Evolutionary conservation across 2,888 invertebrate species (phyloP).

Genomic region (Polyommatus iphigenia): DNA sequence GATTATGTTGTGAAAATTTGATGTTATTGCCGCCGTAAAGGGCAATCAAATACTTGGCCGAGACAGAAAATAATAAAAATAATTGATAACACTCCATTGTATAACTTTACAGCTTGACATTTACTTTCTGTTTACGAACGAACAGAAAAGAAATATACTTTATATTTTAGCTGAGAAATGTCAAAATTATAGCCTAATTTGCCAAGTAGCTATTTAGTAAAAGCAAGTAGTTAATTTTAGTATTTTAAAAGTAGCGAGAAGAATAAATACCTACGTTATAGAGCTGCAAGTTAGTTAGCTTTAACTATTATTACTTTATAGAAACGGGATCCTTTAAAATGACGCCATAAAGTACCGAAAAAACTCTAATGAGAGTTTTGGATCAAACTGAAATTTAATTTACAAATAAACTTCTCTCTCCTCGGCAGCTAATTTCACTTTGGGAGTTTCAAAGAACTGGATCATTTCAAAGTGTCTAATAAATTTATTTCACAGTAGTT

Average conservation of each 20-base stretch:
- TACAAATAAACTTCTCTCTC: not conserved
- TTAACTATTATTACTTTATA: too few relatives aligned
- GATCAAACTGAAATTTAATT: not conserved
- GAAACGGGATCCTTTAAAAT: not conserved
- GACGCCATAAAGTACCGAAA: not conserved
- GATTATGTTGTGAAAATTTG: constrained; percentile 1
- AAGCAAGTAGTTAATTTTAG: too few relatives aligned
- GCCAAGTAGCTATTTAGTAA: not conserved
- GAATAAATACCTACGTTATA: not conserved
- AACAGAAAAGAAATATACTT: not conserved
- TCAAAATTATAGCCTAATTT: not conserved
- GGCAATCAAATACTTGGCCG: not conserved
- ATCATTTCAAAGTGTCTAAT: not conserved
- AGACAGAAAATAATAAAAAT: constrained; percentile 12
- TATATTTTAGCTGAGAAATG: not conserved
- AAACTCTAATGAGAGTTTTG: not conserved
- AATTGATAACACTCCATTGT: not conserved
- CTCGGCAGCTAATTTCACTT: not conserved
- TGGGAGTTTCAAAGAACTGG: constrained; percentile 1
- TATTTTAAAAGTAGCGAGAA: not conserved
- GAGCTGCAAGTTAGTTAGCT: too few relatives aligned
- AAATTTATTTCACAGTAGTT: not conserved
- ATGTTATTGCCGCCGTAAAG: constrained; percentile 4
- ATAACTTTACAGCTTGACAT: not conserved
- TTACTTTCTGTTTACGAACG: not conserved